Evolutionary conservation across 2,888 invertebrate species (phyloP), one percentile per base, ranked within the genome.

Genomic region (Ophonus ardosiacus): DNA sequence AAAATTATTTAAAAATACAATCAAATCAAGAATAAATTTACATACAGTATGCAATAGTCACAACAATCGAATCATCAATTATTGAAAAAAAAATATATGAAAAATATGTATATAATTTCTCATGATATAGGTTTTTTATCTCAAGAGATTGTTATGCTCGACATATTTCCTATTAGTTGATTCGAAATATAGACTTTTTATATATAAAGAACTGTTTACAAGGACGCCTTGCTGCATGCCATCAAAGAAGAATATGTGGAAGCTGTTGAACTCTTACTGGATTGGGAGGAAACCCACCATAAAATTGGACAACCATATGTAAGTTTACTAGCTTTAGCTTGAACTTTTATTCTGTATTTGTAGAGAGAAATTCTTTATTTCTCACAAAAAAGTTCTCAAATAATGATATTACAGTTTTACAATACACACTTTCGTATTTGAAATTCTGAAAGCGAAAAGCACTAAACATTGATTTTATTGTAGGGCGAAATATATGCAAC

Each of bases 231-330:
- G 65, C 93, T 99, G 43, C 98, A 99, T 90, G 99, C 99, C 81
- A 99, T 99, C 90, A 98, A 97, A 90, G 99, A 99, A 91, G 98
- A 99, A 90, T 99, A 98, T 90, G 98, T 99, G 83, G 99, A 99
- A 91, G 99, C 98, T 0, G 99, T 99, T 4, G 99, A 99, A 91
- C 92, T 98, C 71, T 93, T 99, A 13, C 92, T 99, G 86, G 96
- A 96, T 88, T 97, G 98, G 95, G 97, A 98, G 90, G 98, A 98
- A 90, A 93, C 94, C 5, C 93, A 95, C 88, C 97, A 97, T 88
- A 93, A 94, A 63, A 92, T 93, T 7, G 97, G 97, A 38, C 93
- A 95, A 87, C 95, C 96, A 86, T 97, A 97, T 90, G 97, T 97
- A 91, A 94, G 95, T 92, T 18, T 40, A 43, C 38, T 40, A 43